These are phyloP conservation scores for Papilio demoleus DNA, from an alignment of 2,888 invertebrate species.

Conservation along the genomic window DNA sequence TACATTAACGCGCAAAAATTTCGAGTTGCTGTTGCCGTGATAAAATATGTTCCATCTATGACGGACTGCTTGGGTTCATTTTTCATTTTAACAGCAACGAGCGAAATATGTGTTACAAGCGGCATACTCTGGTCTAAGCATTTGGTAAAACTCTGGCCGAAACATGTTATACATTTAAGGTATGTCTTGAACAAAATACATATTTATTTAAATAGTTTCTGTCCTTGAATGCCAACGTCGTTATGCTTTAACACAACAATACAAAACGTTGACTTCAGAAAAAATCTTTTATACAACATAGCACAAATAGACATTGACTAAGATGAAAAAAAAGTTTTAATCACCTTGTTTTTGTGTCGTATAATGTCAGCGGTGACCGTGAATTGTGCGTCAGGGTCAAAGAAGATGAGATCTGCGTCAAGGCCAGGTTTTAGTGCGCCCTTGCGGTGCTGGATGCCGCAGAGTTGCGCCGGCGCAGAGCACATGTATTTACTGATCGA, in stretches of 20 bases:
- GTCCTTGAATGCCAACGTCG: background rate
- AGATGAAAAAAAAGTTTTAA: conserved; percentile 14
- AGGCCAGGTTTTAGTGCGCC: conserved; percentile 84
- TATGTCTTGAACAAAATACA: background rate
- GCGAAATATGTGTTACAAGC: too few relatives aligned
- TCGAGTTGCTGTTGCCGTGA: too few relatives aligned
- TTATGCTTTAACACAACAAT: background rate
- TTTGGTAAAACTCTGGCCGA: too few relatives aligned
- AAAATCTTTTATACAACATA: background rate
- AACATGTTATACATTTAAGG: background rate
- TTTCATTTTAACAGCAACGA: too few relatives aligned
- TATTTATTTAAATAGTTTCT: background rate
- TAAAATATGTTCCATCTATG: too few relatives aligned
- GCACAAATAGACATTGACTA: background rate
- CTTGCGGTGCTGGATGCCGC: conserved; percentile 84
- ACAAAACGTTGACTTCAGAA: background rate
- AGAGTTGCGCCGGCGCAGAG: conserved; percentile 84
- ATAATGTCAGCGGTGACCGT: conserved; percentile 83
- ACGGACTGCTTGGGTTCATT: too few relatives aligned
- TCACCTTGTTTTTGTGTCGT: conserved; percentile 87
- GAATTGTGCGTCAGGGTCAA: conserved; percentile 86
- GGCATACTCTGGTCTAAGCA: too few relatives aligned
- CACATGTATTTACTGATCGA: conserved; percentile 85
- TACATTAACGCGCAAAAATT: too few relatives aligned
- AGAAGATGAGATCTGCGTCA: conserved; percentile 89